Conservation (phyloP, 92 coral and sea anemone species). For the Actinostola sp. region DNA sequence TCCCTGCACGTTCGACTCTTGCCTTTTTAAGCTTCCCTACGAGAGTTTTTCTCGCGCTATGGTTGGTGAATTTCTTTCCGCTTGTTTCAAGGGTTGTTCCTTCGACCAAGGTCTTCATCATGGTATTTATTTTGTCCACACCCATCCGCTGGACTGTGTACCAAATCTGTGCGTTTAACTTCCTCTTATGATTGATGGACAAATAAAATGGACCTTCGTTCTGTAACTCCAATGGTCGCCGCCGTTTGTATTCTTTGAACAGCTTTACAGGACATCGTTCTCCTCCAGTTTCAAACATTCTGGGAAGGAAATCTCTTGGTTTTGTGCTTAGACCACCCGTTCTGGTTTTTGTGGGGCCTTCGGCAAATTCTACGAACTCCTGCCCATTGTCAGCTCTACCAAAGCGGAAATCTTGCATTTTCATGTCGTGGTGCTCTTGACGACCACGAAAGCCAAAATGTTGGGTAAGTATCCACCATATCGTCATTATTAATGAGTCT, state of each 20-base stretch:
- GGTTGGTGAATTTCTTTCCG: constrained; percentile 53
- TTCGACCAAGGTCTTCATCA: too few species aligned
- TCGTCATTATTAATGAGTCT: constrained; percentile 41
- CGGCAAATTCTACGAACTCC: constrained; percentile 54
- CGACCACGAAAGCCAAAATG: constrained; percentile 54
- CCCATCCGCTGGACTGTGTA: constrained; percentile 57
- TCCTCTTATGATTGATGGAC: constrained; percentile 34
- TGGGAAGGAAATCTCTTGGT: constrained; percentile 48
- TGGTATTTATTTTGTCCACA: constrained; percentile 45
- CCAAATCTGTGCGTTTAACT: constrained; percentile 35
- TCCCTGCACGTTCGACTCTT: constrained; percentile 35
- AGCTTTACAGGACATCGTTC: constrained; percentile 51
- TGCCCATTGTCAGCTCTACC: constrained; percentile 32
- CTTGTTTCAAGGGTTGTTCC: constrained; percentile 44
- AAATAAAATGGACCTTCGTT: too few species aligned
- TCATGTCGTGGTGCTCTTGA: constrained; percentile 60
- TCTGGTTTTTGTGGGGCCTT: constrained; percentile 43
- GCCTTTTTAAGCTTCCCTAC: constrained; percentile 59
- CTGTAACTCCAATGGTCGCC: constrained; percentile 28
- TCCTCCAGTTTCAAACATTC: constrained; percentile 48
- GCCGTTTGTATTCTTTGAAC: constrained; percentile 27
- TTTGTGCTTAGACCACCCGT: constrained; percentile 36
- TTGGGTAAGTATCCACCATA: constrained; percentile 60
- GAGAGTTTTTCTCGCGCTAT: constrained; percentile 57
- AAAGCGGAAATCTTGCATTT: constrained; percentile 42